Evolutionary conservation across 2,888 invertebrate species (phyloP), one percentile per base, ranked within the genome.

Genomic region (Phasia obesa): DNA sequence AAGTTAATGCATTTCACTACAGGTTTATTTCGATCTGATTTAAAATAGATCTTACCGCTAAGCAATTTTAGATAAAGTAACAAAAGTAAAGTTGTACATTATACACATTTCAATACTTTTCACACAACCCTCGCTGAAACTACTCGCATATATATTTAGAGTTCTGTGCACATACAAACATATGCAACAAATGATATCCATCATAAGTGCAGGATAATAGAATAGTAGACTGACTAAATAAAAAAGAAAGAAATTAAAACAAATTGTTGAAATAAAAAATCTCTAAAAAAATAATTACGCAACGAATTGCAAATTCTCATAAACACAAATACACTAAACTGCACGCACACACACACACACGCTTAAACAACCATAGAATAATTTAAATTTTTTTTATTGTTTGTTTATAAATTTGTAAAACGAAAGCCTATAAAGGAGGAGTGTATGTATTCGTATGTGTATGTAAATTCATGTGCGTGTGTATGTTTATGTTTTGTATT

Each of bases 191-290:
- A 55, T 80, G 62, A 47, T 62, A 80, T 80, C 73, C 79, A 53
- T n/a, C 60, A 69, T 47, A 80, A 74, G 79, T 74, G 60, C 60
- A 80, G 79, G 79, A 80, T 80, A 62, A 80, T 79, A 74, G 53
- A 79, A 79, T 74, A 74, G 60, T 67, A 80, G 67, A 69, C 73
- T 74, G 79, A 67, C 67, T 74, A 74, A 74, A 73, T 80, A 80
- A 74, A 70, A 5, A 60, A 49, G 11, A 44, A 35, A 51, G 7
- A 38, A 57, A 38, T 60, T 38, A 35, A 64, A 59, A 74, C 51
- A 73, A 73, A 67, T 60, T 79, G 65, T 73, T 67, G 59, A 73
- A 73, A 70, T 53, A 76, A 77, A 79, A 71, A 77, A 55, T 49
- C 49, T 60, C 25, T 27, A 49, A 57, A 78, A 64, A 76, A 53